Conservation (phyloP, 1,140 invertebrate species). For the Pogonomyrmex californicus region DNA sequence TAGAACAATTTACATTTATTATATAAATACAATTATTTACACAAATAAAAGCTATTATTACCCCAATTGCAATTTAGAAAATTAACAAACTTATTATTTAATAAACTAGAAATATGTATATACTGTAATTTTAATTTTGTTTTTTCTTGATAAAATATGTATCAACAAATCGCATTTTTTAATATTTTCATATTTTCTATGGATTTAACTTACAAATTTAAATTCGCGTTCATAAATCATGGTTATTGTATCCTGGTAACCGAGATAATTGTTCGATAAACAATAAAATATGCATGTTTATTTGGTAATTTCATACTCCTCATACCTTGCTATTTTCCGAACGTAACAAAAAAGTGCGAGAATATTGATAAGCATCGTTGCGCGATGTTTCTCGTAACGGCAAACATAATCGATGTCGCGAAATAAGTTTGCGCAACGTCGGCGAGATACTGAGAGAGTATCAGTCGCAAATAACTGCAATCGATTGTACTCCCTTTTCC, state of each 20-base stretch:
- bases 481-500: constrained; percentile 13
- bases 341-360: background rate
- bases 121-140: background rate
- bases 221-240: background rate
- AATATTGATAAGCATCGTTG: constrained; percentile 5
- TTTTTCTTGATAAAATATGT: too few species aligned
- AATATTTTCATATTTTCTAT: too few species aligned
- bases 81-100: too few species aligned
- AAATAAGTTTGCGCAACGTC: constrained; percentile 17
- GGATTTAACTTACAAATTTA: too few species aligned
- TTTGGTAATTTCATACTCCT: background rate
- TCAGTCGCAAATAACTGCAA: constrained; percentile 48
- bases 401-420: constrained; percentile 17
- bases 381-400: constrained; percentile 10
- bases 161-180: too few species aligned
- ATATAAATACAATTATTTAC: too few species aligned
- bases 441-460: background rate
- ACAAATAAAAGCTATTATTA: too few species aligned
- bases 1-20: too few species aligned
- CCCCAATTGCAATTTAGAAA: too few species aligned
- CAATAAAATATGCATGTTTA: background rate
- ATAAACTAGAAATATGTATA: too few species aligned
- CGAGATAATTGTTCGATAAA: background rate
- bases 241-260: background rate
- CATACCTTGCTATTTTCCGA: background rate